Evolutionary conservation across 2,797 vertebrate species (phyloP).

Genomic region (Choloepus didactylus): DNA sequence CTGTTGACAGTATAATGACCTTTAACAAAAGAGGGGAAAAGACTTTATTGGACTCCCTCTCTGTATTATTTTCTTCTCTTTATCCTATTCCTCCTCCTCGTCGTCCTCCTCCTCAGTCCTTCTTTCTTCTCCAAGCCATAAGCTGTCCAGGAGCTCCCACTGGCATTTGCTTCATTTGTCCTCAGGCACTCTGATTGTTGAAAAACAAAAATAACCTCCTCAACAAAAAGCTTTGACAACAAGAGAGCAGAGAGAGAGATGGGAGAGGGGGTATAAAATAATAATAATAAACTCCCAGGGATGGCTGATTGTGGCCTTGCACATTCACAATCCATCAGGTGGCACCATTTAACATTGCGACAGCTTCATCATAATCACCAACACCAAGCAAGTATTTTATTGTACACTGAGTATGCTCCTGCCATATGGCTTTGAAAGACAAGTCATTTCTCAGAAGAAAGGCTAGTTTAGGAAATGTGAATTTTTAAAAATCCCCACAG

Average conservation of each 20-base stretch:
- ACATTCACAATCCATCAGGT: neutral
- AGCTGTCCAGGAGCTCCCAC: neutral
- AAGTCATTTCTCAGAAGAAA: slow-evolving; percentile 49
- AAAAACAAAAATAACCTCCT: neutral
- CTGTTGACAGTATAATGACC: neutral
- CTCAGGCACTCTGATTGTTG: neutral
- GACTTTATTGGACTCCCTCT: neutral
- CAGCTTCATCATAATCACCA: neutral
- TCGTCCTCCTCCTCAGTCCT: neutral
- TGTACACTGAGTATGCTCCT: neutral
- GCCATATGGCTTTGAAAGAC: slow-evolving; percentile 14
- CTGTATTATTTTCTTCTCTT: slow-evolving; percentile 2
- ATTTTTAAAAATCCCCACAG: slow-evolving; percentile 1
- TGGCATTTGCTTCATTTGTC: neutral
- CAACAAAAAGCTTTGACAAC: too few species aligned
- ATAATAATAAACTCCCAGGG: neutral
- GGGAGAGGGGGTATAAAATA: too few species aligned
- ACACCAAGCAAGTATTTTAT: neutral
- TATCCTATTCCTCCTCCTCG: neutral
- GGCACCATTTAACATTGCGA: neutral
- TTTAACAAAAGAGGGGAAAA: neutral
- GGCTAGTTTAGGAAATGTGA: neutral
- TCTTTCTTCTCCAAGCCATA: neutral
- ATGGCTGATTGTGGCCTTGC: neutral
- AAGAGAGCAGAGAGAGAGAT: too few species aligned